A percentile compares a stretch with the other conserved stretches of the same genome.
phyloP scores from a whole-genome alignment of 2,113 vertebrate species.

The Anser brachyrhynchus region DNA sequence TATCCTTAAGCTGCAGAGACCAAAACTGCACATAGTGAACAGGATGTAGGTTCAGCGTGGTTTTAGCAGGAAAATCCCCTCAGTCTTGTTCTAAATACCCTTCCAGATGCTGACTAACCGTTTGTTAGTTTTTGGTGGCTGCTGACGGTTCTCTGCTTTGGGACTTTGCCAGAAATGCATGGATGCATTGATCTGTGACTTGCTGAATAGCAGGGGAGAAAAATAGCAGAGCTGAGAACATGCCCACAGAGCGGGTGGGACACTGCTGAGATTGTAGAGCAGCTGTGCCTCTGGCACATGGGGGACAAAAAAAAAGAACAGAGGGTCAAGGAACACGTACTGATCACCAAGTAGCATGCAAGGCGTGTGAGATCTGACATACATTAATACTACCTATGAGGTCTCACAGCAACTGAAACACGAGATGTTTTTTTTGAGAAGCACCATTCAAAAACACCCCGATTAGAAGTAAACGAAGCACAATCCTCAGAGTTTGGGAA shows the following conservation, averaged over 20 bases:
- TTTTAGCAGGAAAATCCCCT: not conserved
- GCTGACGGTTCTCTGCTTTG: not conserved
- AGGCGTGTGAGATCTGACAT: not conserved
- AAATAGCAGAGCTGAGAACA: not conserved
- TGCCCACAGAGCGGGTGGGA: not conserved
- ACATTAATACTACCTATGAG: not conserved
- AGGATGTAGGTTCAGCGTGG: not conserved
- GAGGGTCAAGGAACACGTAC: not conserved
- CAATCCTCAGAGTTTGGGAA: not conserved
- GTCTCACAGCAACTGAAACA: not conserved
- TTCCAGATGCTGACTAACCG: not conserved
- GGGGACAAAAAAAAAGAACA: not conserved
- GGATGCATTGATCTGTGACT: not conserved
- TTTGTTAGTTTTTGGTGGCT: not conserved
- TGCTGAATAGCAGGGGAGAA: not conserved
- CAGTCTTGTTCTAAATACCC: not conserved
- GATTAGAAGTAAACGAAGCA: not conserved
- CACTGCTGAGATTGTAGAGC: fast-evolving
- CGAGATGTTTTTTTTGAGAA: not conserved
- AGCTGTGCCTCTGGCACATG: not conserved
- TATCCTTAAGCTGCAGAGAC: not conserved
- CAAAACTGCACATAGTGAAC: not conserved
- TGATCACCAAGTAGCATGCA: not conserved
- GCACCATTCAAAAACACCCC: not conserved
- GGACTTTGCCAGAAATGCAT: not conserved